Base-by-base conservation (phyloP, 1,140 invertebrate species). In the Drosophila kikkawai region DNA sequence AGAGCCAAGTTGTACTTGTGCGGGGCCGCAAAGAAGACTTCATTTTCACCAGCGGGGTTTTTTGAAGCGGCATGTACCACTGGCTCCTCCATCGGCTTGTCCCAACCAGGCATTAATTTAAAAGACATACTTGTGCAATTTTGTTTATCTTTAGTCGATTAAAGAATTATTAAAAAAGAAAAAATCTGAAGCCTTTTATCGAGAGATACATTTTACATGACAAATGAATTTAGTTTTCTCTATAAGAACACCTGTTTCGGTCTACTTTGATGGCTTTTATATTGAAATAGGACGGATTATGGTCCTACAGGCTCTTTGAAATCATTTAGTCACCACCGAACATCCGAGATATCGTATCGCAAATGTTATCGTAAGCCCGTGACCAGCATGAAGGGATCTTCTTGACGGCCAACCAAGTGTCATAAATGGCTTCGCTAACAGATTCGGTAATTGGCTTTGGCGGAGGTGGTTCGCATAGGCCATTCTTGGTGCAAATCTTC, bases 351-450 rank as follows among this genome's bases (percentile, higher is more conserved):
- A 79, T 48, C 13, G 4, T 51, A 1, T 44, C n/a, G 9, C 19
- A n/a, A 12, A 79, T 42, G 12, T 32, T 41, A 8, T 42, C 15
- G 9, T 45, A 44, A 0, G 53, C 51, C 2, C 29, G 29, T 12
- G 19, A 13, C 76, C 77, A 79, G 17, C 48, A 74, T 36, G 55
- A 19, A 3, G 78, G 78, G 2, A 80, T 55, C 29, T 74, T 60
- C 12, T 50, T 57, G 0, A 79, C 8, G 13, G 42, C 39, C 19
- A 51, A 67, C 17, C 77, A 37, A 13, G 50, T 81, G 32, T 75
- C 77, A 9, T 78, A 70, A 65, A 82, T 74, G 3, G 73, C 84
- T 2, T 88, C 69, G 7, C 17, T 47, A 17, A 73, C 17, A 8
- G 37, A 39, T 64, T 90, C 79, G 1, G 57, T 56, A 15, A 60